A percentile compares a stretch with the other conserved stretches of the same genome.
Evolutionary conservation across 1,140 invertebrate species (phyloP).

Genomic region (Brachionus paranguensis): DNA sequence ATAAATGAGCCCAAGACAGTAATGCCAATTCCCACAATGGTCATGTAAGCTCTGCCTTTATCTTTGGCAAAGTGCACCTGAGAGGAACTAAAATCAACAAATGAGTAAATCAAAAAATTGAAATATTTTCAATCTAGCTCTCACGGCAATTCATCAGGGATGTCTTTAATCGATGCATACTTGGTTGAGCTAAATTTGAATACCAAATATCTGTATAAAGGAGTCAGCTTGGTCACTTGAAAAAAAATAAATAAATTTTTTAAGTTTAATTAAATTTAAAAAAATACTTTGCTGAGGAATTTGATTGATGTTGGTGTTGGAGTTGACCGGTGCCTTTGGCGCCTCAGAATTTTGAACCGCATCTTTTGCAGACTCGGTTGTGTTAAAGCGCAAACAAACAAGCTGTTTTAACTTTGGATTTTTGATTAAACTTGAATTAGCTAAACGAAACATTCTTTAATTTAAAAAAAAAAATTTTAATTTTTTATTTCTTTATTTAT

Average conservation of each 20-base stretch:
- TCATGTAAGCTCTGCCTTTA: slow-evolving; percentile 22
- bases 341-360: neutral
- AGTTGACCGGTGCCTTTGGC: neutral
- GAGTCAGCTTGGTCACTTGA: neutral
- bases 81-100: neutral
- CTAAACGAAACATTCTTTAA: slow-evolving; percentile 8
- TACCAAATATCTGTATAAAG: slow-evolving; percentile 27
- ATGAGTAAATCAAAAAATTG: neutral
- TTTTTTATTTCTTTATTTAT: neutral
- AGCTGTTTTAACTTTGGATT: neutral
- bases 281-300: slow-evolving; percentile 4
- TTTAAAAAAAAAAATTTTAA: neutral
- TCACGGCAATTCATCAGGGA: slow-evolving; percentile 20
- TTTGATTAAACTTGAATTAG: neutral
- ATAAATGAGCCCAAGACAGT: neutral
- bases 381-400: neutral
- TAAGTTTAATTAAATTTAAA: neutral
- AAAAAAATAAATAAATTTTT: neutral
- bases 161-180: neutral
- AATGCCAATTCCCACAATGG: neutral
- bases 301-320: neutral
- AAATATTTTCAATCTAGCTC: neutral
- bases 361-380: neutral
- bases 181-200: slow-evolving; percentile 24
- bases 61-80: slow-evolving; percentile 31